phyloP scores from a whole-genome alignment of 2,797 vertebrate species.

The Lateolabrax maculatus region DNA sequence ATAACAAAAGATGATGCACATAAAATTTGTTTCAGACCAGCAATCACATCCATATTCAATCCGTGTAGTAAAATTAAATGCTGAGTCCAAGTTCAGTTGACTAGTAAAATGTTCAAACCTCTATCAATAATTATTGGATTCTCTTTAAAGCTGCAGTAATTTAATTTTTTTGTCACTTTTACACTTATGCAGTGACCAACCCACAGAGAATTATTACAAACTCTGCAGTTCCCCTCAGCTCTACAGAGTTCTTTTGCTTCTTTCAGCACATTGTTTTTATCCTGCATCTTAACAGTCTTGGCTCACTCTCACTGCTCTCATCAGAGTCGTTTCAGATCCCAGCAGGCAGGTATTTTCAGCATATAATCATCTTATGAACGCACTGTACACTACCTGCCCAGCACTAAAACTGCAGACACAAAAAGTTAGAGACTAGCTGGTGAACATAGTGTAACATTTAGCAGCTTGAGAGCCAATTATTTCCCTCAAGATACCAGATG shows the following conservation, averaged over 20 bases:
- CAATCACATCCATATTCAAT: neutral
- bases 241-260: neutral
- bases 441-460: neutral
- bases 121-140: neutral
- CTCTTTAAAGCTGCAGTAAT: neutral
- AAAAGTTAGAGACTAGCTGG: neutral
- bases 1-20: slow-evolving; percentile 12
- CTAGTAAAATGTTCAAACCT: neutral
- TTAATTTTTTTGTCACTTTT: too few species aligned
- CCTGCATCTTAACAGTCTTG: neutral
- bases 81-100: neutral
- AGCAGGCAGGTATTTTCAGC: neutral
- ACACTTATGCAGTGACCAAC: too few species aligned
- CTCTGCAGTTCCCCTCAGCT: neutral
- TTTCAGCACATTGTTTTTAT: neutral
- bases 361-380: neutral
- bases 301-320: neutral
- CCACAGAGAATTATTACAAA: neutral
- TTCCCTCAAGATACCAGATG: neutral
- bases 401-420: neutral
- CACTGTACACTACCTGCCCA: neutral
- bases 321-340: neutral
- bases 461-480: neutral
- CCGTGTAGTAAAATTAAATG: slow-evolving; percentile 36
- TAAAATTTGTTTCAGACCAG: slow-evolving; percentile 46